Evolutionary conservation across 2,797 vertebrate genomes (phyloP).

Genomic region (Nyctalus aviator): DNA sequence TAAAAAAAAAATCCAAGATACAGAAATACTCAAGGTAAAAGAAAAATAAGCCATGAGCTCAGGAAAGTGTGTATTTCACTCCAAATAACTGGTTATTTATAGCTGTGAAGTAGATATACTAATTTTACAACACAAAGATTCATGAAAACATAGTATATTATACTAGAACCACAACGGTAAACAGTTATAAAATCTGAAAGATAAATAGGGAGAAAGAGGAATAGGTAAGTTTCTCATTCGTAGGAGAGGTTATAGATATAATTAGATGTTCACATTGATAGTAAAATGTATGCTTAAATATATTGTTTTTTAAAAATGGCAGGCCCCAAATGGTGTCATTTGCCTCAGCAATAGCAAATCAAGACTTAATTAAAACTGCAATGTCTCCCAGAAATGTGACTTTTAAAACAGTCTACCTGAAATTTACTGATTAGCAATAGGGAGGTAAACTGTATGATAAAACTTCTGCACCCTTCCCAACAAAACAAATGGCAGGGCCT

Average conservation of each 20-base stretch:
- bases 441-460: neutral
- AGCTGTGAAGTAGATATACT: neutral
- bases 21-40: neutral
- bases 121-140: neutral
- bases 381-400: neutral
- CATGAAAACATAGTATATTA: neutral
- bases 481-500: neutral
- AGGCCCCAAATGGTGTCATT: neutral
- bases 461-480: neutral
- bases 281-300: neutral
- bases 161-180: neutral
- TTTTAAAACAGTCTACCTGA: neutral
- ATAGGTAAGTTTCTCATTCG: neutral
- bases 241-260: neutral
- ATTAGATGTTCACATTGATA: neutral
- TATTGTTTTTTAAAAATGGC: neutral
- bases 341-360: neutral
- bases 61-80: neutral
- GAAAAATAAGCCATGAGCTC: neutral
- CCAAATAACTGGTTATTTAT: neutral
- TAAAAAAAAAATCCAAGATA: neutral
- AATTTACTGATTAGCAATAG: neutral
- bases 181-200: conserved; percentile 30
- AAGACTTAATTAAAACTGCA: neutral
- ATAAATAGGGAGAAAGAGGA: neutral